Evolutionary conservation across 2,113 vertebrate genomes (phyloP).

Genomic region (Lipophrys pholis): DNA sequence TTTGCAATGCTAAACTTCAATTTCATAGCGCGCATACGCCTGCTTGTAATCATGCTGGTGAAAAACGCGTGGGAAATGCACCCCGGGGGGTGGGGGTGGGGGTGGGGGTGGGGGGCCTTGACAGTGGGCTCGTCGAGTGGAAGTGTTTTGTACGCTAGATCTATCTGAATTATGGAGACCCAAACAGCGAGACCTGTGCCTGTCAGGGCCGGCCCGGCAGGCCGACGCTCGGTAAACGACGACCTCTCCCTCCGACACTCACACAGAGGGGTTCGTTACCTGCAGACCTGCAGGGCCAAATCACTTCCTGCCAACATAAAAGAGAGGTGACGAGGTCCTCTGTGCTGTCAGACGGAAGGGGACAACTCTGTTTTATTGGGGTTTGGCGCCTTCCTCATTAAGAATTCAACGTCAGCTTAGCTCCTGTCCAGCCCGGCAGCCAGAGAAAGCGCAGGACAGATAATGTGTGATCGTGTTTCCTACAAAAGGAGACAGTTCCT

Average conservation of each 20-base stretch:
- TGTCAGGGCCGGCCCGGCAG: slow-evolving; percentile 28
- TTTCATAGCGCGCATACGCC: slow-evolving; percentile 53
- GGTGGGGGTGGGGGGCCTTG: slow-evolving; percentile 22
- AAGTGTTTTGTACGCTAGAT: slow-evolving; percentile 12
- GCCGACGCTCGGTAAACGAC: slow-evolving; percentile 10
- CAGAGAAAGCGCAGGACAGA: slow-evolving; percentile 7
- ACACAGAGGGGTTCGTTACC: slow-evolving; percentile 50
- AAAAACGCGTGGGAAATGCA: slow-evolving; percentile 46
- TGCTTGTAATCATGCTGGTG: slow-evolving; percentile 23
- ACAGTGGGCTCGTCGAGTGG: background rate
- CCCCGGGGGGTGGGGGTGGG: too few species aligned
- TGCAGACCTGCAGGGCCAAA: slow-evolving; percentile 39
- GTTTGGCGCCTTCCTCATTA: slow-evolving; percentile 24
- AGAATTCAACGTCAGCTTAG: slow-evolving; percentile 19
- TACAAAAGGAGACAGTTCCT: background rate
- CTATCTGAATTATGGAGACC: slow-evolving; percentile 53
- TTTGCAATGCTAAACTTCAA: slow-evolving; percentile 64
- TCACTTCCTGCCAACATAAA: slow-evolving; percentile 50
- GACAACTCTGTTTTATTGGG: background rate
- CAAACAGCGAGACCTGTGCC: slow-evolving; percentile 30
- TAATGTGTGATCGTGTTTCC: background rate
- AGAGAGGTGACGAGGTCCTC: slow-evolving; percentile 15
- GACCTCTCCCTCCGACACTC: slow-evolving; percentile 44
- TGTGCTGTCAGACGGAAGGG: slow-evolving; percentile 23
- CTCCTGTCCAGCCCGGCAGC: background rate